Percentiles rank a stretch among this genome's conserved stretches.
These are phyloP conservation scores for Pammene aurita DNA, from an alignment of 2,888 invertebrate species.

Conservation along the genomic window DNA sequence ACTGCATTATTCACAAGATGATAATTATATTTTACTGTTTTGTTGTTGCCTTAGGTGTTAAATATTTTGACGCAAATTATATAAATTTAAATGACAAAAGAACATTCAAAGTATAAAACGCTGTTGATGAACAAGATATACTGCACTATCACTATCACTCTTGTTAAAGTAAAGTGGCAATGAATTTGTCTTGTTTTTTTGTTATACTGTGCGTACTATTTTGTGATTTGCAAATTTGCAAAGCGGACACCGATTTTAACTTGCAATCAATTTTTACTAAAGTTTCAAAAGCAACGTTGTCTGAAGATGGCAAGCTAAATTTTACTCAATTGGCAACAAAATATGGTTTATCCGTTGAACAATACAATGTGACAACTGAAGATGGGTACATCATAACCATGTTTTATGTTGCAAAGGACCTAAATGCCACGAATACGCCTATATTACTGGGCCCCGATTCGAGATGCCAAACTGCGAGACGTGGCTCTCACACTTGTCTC, in stretches of 20 bases:
- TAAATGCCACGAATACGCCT: constrained; percentile 49
- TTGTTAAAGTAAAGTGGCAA: neutral
- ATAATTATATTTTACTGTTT: no score
- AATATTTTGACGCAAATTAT: neutral
- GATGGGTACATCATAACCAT: constrained; percentile 52
- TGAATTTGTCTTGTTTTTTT: neutral
- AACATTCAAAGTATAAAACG: neutral
- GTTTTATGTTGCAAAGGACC: constrained; percentile 44
- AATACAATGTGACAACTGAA: constrained; percentile 54
- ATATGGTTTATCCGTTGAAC: constrained; percentile 12
- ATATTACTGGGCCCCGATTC: no score
- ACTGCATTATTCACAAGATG: no score
- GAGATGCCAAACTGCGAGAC: no score
- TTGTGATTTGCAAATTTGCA: neutral
- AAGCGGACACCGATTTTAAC: neutral
- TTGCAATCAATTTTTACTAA: neutral
- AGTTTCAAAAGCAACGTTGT: constrained; percentile 3
- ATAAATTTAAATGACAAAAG: neutral
- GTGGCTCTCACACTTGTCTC: no score
- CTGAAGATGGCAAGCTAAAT: constrained; percentile 15
- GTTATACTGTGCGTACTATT: neutral
- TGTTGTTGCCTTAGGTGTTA: neutral
- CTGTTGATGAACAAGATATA: neutral
- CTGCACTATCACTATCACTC: no score
- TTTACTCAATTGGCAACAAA: constrained; percentile 6